These are phyloP conservation scores for Limnothrissa miodon DNA, from an alignment of 2,113 vertebrate species.

Conservation along the genomic window DNA sequence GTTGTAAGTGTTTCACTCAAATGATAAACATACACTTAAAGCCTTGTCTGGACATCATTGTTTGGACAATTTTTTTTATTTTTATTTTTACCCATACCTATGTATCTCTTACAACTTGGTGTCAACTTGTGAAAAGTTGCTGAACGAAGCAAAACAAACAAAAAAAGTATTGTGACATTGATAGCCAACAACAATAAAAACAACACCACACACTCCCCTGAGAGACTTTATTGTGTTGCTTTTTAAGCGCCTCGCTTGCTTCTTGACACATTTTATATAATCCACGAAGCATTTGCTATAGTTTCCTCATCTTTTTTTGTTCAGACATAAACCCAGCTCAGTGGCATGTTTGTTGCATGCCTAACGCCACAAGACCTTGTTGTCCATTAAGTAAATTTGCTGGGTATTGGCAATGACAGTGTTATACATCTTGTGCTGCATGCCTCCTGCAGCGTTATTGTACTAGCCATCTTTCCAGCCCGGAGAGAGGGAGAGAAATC, in stretches of 20 bases:
- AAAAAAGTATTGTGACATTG: constrained; percentile 15
- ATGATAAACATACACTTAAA: not conserved
- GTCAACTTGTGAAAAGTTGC: constrained; percentile 19
- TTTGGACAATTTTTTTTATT: not conserved
- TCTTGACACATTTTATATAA: not conserved
- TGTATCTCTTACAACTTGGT: constrained; percentile 12
- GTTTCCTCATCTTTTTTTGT: not conserved
- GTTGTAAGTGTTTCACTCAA: not conserved
- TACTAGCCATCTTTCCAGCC: not conserved
- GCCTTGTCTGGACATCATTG: not conserved
- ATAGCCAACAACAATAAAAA: constrained; percentile 14
- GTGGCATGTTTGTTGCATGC: not conserved
- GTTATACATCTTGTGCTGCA: not conserved
- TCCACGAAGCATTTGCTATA: not conserved
- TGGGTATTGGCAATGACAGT: not conserved
- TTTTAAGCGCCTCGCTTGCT: not conserved
- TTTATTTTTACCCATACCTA: not conserved
- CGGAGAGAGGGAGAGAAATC: not conserved
- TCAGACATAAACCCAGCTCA: not conserved
- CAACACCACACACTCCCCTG: not conserved
- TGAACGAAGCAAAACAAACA: constrained; percentile 9
- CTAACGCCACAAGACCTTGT: not conserved
- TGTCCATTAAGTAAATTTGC: not conserved
- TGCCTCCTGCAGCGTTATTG: not conserved
- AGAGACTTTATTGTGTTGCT: not conserved